These are phyloP conservation scores for Bedellia somnulentella DNA, from an alignment of 2,888 invertebrate genomes.

Conservation along the genomic window DNA sequence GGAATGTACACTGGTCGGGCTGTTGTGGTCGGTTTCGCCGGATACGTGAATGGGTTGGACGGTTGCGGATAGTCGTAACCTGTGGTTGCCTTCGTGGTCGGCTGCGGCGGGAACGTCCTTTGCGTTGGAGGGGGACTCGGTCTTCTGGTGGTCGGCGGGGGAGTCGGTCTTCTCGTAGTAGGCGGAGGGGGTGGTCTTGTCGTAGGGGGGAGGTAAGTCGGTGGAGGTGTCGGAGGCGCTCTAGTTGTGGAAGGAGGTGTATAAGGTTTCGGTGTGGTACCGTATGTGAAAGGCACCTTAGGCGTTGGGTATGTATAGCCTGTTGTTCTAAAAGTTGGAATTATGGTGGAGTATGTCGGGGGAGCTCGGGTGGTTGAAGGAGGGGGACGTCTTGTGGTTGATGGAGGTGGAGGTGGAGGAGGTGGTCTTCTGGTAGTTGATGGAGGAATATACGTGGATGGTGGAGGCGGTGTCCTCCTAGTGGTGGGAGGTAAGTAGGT, in stretches of 20 bases:
- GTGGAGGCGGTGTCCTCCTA: constrained; percentile 3
- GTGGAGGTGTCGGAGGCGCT: constrained; percentile 6
- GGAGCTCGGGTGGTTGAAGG: constrained; percentile 11
- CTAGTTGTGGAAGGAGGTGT: constrained; percentile 6
- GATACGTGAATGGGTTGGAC: constrained; percentile 11
- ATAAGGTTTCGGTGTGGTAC: constrained; percentile 11
- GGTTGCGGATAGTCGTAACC: constrained; percentile 13
- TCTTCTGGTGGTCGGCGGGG: constrained; percentile 10
- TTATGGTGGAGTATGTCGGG: constrained; percentile 1
- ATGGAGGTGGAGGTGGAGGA: constrained; percentile 11
- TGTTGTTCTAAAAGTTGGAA: constrained; percentile 4
- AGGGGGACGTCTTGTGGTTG: constrained; percentile 8
- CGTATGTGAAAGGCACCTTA: constrained; percentile 16
- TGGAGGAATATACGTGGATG: constrained; percentile 7
- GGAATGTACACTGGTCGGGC: constrained; percentile 14
- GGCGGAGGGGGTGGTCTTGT: constrained; percentile 9
- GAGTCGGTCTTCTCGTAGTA: constrained; percentile 3
- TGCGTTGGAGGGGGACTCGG: constrained; percentile 4
- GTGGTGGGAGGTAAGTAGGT: constrained; percentile 3
- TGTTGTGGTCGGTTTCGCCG: constrained; percentile 5
- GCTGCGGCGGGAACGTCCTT: constrained; percentile 3
- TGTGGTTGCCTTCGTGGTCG: constrained; percentile 11
- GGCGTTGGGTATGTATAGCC: constrained; percentile 8
- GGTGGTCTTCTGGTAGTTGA: constrained; percentile 6
- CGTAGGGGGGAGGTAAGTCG: constrained; percentile 10